Base-by-base conservation (phyloP, 2,888 invertebrate genomes). In the Mimachlamys varia region DNA sequence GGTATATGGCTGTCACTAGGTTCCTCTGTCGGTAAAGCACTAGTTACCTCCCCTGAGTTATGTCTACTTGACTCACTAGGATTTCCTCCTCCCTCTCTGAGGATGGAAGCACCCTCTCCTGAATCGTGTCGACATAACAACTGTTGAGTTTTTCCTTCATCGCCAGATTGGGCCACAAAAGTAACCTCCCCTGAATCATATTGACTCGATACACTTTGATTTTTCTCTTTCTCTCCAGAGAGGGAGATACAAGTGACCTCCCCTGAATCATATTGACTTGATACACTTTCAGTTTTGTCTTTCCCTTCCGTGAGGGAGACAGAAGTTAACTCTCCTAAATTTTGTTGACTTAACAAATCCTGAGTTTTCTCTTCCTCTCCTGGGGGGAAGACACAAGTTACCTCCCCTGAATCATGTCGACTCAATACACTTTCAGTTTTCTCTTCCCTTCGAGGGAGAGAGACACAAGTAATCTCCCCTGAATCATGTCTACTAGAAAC, bases 361-460 rank as follows among this genome's bases (percentile, higher is more conserved):
- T 49, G 33, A 50, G 33, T 88, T 27, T 15, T 10, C n/a, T 88
- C 44, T 15, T 22, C 19, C 37, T 49, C 49, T 22, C 22, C n/a
- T 44, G 88, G 38, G 44, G 7, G 38, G 37, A 44, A 49, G n/a
- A 88, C 37, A 38, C 19, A 37, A 37, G 7, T 88, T 88, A 38
- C n/a, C 88, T 38, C 88, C 37, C 37, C 88, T 88, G 88, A 27
- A 88, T 88, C 33, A 88, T 49, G n/a, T 88, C 19, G 88, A 88
- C 44, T n/a, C 15, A 27, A 88, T 12, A 88, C 38, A 49, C 88
- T 50, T 27, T 49, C 12, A 50, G 33, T 88, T n/a, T 15, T 10
- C 15, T 88, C 22, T 5, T 13, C 50, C 44, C 27, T 19, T 15
- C 2, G n/a, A 49, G 44, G 19, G 50, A 50, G 17, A 49, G 88